phyloP scores from a whole-genome alignment of 2,113 vertebrate species.

The Ardeotis arabs region DNA sequence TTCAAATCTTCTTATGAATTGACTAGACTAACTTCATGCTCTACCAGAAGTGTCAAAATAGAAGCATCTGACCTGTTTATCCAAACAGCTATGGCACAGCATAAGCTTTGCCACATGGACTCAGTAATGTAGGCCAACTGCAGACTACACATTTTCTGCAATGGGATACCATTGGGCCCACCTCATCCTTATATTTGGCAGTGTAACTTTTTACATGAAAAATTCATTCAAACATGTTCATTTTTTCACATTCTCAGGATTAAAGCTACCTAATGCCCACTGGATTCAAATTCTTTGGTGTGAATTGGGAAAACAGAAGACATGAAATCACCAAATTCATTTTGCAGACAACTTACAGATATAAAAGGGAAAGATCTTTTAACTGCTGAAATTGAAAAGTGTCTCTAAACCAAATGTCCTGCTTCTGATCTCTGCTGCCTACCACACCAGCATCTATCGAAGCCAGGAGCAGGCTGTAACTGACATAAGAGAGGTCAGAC shows the following conservation, averaged over 20 bases:
- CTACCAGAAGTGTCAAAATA: not conserved
- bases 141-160: not conserved
- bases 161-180: too few species aligned
- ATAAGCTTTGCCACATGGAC: not conserved
- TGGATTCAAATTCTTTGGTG: not conserved
- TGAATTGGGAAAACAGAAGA: not conserved
- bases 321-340: not conserved
- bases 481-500: conserved; percentile 13
- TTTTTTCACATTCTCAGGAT: not conserved
- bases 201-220: not conserved
- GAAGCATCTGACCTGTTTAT: not conserved
- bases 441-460: not conserved
- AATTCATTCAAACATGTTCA: not conserved
- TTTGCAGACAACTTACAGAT: not conserved
- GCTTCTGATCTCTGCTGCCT: not conserved
- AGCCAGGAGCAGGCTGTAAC: conserved; percentile 8
- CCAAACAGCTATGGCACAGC: not conserved
- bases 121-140: not conserved
- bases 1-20: not conserved
- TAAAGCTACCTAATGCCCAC: not conserved
- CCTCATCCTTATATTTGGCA: not conserved
- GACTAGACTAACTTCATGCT: not conserved
- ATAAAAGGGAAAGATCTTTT: not conserved
- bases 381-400: not conserved
- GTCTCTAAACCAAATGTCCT: not conserved